phyloP scores from a whole-genome alignment of 2,113 vertebrate genomes.

The Takifugu bimaculatus region DNA sequence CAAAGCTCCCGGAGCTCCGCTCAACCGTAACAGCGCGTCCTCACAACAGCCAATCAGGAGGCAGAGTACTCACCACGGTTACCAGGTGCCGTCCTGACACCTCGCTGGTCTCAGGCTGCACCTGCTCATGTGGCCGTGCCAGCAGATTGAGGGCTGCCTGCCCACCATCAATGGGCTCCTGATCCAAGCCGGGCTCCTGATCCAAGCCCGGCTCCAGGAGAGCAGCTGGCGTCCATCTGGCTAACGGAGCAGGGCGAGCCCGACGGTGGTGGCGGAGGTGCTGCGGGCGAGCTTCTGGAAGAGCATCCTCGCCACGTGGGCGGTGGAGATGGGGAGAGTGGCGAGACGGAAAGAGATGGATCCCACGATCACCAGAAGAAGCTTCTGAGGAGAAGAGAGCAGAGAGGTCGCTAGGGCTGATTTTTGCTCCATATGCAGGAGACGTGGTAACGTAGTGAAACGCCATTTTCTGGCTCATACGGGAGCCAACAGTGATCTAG shows the following conservation, averaged over 20 bases:
- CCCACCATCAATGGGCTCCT: not conserved
- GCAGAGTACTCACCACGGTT: conserved; percentile 57
- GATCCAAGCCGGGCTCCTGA: not conserved
- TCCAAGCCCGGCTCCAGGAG: conserved; percentile 11
- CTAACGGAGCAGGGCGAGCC: not conserved
- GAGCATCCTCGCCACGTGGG: not conserved
- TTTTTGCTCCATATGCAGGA: too few species aligned
- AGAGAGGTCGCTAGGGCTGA: not conserved
- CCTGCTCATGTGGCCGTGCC: conserved; percentile 5
- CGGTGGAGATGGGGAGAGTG: conserved; percentile 15
- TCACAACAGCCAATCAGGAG: not conserved
- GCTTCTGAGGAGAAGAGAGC: conserved; percentile 34
- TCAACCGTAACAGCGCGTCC: too few species aligned
- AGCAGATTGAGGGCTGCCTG: conserved; percentile 22
- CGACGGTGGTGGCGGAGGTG: conserved; percentile 4
- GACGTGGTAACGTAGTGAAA: too few species aligned
- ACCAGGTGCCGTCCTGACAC: conserved; percentile 52
- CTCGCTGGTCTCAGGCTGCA: conserved; percentile 17
- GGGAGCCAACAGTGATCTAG: too few species aligned
- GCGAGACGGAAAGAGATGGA: conserved; percentile 14
- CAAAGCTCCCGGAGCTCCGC: too few species aligned
- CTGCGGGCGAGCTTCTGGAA: not conserved
- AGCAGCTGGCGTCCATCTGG: not conserved
- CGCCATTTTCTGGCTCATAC: too few species aligned
- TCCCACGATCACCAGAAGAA: conserved; percentile 25